Percentiles rank a stretch among this genome's conserved stretches.
Conservation (phyloP, 2,113 vertebrate species). For the Psephotus haematonotus region DNA sequence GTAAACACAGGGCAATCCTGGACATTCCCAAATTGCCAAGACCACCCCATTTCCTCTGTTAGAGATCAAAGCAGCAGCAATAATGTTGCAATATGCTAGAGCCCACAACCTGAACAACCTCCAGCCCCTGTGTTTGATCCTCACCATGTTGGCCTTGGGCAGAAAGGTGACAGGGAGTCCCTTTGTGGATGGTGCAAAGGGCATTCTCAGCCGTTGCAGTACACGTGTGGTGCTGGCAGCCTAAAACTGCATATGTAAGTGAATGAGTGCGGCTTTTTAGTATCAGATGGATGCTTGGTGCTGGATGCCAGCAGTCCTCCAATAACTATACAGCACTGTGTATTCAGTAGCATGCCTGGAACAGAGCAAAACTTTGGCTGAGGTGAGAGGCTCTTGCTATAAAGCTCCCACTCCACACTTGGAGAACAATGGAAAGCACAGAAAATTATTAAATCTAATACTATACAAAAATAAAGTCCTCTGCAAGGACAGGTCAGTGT, state of each 20-base stretch:
- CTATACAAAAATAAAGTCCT: not conserved
- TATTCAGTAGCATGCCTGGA: not conserved
- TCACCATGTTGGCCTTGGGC: fast-evolving
- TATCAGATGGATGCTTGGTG: fast-evolving
- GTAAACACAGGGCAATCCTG: not conserved
- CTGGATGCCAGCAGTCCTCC: not conserved
- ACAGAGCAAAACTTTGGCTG: not conserved
- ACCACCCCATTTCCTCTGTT: not conserved
- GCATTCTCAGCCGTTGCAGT: not conserved
- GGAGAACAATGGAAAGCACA: not conserved
- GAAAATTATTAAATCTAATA: not conserved
- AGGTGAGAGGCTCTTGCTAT: not conserved
- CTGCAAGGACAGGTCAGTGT: not conserved
- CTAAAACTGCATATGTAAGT: not conserved
- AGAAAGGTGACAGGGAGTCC: not conserved
- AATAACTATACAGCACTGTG: not conserved
- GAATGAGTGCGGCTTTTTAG: fast-evolving
- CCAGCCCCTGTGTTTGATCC: not conserved
- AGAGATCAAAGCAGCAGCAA: not conserved
- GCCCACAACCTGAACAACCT: not conserved
- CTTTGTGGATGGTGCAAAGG: not conserved
- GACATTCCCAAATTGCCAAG: not conserved
- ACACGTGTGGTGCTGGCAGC: fast-evolving
- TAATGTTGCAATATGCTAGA: not conserved
- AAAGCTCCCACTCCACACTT: not conserved